Evolutionary conservation across 1,140 invertebrate genomes (phyloP).

Genomic region (Cataglyphis hispanica): DNA sequence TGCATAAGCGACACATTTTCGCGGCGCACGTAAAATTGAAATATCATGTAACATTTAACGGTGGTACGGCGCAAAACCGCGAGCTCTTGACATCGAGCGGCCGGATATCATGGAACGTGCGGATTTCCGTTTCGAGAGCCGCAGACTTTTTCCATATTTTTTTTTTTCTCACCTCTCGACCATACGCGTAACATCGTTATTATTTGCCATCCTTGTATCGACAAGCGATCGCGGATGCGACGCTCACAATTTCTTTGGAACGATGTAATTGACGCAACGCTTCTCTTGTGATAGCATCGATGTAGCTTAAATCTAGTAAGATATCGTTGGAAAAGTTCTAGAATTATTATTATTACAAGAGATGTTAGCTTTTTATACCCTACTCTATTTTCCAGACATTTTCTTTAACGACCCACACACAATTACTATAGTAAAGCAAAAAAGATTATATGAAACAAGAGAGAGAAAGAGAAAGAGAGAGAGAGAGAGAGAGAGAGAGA

Average conservation of each 20-base stretch:
- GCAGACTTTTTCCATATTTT: conserved; percentile 33
- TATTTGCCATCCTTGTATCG: conserved; percentile 10
- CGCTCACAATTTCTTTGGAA: not conserved
- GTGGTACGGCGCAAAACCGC: conserved; percentile 29
- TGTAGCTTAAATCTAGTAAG: conserved; percentile 22
- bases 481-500: not conserved
- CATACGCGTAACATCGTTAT: not conserved
- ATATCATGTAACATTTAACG: conserved; percentile 70
- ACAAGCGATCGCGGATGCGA: conserved; percentile 21
- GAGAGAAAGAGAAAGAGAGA: not conserved
- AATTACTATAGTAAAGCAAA: not conserved
- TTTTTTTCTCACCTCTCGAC: conserved; percentile 9
- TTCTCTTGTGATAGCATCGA: not conserved
- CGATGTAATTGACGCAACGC: conserved; percentile 26
- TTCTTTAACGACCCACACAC: conserved; percentile 29
- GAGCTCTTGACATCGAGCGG: conserved; percentile 37
- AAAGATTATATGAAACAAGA: not conserved
- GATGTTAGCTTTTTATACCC: conserved; percentile 29
- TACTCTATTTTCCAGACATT: not conserved
- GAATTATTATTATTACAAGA: conserved; percentile 36
- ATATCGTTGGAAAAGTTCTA: conserved; percentile 7
- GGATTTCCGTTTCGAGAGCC: conserved; percentile 61
- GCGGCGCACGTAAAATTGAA: conserved; percentile 53
- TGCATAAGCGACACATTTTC: not conserved
- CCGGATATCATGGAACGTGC: conserved; percentile 65